Percentiles rank a stretch among this genome's conserved stretches.
These are phyloP conservation scores for Lepus timidus DNA, from an alignment of 2,113 vertebrate species.

Conservation along the genomic window DNA sequence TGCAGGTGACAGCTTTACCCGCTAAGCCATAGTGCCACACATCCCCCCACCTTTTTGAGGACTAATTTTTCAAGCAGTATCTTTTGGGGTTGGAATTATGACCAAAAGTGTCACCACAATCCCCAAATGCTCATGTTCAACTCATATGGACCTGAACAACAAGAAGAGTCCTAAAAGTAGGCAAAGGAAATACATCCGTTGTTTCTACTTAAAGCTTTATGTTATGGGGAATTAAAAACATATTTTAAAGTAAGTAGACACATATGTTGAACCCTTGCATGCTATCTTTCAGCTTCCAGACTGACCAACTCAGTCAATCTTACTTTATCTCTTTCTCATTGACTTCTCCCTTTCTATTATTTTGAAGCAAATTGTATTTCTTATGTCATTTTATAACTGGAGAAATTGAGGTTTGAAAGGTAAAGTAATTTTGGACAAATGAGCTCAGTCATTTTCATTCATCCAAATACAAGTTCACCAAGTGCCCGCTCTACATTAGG, in stretches of 20 bases:
- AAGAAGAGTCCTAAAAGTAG: background rate
- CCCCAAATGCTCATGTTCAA: background rate
- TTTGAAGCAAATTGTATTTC: background rate
- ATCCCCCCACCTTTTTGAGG: background rate
- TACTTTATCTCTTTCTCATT: background rate
- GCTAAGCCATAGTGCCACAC: no score
- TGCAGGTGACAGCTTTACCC: no score
- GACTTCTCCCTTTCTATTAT: background rate
- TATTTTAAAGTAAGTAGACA: background rate
- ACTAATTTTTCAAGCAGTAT: background rate
- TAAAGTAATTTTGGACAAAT: background rate
- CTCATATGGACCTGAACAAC: background rate
- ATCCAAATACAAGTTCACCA: background rate
- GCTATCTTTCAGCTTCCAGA: background rate
- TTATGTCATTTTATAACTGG: background rate
- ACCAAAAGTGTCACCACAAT: background rate
- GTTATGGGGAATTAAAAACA: background rate
- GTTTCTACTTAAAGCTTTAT: background rate
- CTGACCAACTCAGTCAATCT: background rate
- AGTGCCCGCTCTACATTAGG: background rate
- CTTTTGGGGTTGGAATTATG: background rate
- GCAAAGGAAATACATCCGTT: background rate
- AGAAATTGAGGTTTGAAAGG: background rate
- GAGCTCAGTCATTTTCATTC: background rate
- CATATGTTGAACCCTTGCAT: background rate